Evolutionary conservation across 2,797 vertebrate species (phyloP), one percentile per base, ranked within the genome.

Genomic region (Mus minutoides): DNA sequence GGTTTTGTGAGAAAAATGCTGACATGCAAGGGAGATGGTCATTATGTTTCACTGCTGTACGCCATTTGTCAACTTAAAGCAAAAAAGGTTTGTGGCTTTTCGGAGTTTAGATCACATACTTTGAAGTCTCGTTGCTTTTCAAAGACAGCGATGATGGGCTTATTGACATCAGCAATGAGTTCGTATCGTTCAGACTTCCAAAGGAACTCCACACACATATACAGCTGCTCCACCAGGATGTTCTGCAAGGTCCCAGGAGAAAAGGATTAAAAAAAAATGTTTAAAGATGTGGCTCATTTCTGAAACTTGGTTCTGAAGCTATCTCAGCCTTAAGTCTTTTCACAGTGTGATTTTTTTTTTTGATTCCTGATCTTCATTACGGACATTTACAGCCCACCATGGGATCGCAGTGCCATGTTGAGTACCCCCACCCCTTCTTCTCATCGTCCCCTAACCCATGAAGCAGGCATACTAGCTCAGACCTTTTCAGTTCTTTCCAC

Each of bases 181-280:
- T 99, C 99, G 0, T 99, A 98, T 97, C 99, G 97, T 98, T 99
- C 99, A 0, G 99, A 99, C 95, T 99, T 99, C 99, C 99, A 99
- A 79, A 99, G 99, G 95, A 99, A 99, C 86, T 99, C 99, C 96
- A 99, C 99, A 98, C 99, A 99, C 97, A 99, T 97, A 96, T 99
- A 99, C 96, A 99, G 98, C 98, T 99, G 99, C 97, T 99, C 99
- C 96, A 99, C 99, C 77, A 99, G 99, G 22, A 99, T 99, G 97
- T 99, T 99, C 99, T 99, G 95, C 46, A 98, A 90, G 95, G 56
- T 80, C 93, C 97, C 60, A 97, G 69, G 92, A 8, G 56, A 79
- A 97, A 97, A 94, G 0, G 87, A 84, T n/a, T 3, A 8, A n/a
- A 69, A 49, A 49, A 49, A 79, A 24, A 26, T 17, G 26, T 75